phyloP scores from a whole-genome alignment of 2,113 vertebrate species.

The Sialia sialis region DNA sequence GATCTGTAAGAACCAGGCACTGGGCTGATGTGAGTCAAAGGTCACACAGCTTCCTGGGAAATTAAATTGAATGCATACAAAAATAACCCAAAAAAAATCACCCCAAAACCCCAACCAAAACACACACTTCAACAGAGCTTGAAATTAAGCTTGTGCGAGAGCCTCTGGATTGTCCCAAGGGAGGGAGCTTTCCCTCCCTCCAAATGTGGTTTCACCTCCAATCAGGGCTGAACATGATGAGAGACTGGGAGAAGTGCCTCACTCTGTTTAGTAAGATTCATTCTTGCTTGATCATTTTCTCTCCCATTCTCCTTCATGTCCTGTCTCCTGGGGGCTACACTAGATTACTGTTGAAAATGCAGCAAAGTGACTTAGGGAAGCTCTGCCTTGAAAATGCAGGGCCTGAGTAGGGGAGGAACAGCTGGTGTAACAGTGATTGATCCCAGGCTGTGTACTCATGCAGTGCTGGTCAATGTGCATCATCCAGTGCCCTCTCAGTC shows the following conservation, averaged over 20 bases:
- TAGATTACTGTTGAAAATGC: background rate
- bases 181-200: background rate
- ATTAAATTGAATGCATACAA: slow-evolving; percentile 40
- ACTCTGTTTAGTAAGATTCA: background rate
- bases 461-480: background rate
- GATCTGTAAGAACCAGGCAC: background rate
- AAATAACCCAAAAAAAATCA: background rate
- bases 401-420: background rate
- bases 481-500: background rate
- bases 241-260: background rate
- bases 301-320: background rate
- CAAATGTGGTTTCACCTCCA: slow-evolving; percentile 14
- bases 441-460: background rate
- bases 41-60: slow-evolving; percentile 19
- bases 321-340: background rate
- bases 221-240: background rate
- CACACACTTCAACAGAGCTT: slow-evolving; percentile 51
- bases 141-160: slow-evolving; percentile 60
- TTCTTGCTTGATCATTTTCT: background rate
- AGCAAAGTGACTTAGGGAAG: background rate
- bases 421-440: background rate
- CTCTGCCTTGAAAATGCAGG: background rate
- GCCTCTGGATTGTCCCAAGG: slow-evolving; percentile 22
- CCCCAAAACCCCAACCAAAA: background rate
- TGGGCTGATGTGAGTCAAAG: background rate